Percentiles rank a stretch among this genome's conserved stretches.
Evolutionary conservation across 2,113 vertebrate genomes (phyloP).

Genomic region (Cheirogaleus medius): DNA sequence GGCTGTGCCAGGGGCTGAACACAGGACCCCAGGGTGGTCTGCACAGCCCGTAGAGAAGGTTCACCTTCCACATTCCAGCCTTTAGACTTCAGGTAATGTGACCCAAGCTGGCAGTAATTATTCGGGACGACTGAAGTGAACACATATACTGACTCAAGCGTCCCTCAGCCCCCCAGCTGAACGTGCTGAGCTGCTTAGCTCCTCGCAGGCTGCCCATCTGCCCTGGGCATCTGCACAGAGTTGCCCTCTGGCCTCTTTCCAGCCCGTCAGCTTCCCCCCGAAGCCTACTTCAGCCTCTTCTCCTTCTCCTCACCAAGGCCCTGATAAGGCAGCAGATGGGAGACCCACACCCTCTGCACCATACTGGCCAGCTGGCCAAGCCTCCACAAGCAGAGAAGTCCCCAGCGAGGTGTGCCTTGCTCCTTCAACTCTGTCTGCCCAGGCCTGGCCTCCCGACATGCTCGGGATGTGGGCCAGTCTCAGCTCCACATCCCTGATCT

Average conservation of each 20-base stretch:
- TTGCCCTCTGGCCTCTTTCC: neutral
- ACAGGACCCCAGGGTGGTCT: rapidly evolving
- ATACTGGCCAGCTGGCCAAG: neutral
- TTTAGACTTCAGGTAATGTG: neutral
- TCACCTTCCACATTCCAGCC: neutral
- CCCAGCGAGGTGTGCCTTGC: neutral
- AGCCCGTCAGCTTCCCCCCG: neutral
- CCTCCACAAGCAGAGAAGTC: neutral
- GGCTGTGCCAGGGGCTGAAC: neutral
- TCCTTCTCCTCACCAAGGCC: neutral
- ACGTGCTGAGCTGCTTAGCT: neutral
- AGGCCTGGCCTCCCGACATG: neutral
- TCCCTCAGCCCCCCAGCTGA: neutral
- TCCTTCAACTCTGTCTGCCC: neutral
- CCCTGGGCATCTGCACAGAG: neutral
- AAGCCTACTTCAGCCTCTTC: neutral
- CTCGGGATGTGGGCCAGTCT: neutral
- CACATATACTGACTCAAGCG: neutral
- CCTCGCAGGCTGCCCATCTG: too few species aligned
- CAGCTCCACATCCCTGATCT: neutral
- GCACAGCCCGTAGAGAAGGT: neutral
- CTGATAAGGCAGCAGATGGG: neutral
- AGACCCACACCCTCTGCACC: neutral
- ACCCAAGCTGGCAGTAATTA: neutral
- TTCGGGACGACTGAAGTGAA: neutral